These are phyloP conservation scores for Manis pentadactyla DNA, from an alignment of 2,797 vertebrate species.

Conservation along the genomic window DNA sequence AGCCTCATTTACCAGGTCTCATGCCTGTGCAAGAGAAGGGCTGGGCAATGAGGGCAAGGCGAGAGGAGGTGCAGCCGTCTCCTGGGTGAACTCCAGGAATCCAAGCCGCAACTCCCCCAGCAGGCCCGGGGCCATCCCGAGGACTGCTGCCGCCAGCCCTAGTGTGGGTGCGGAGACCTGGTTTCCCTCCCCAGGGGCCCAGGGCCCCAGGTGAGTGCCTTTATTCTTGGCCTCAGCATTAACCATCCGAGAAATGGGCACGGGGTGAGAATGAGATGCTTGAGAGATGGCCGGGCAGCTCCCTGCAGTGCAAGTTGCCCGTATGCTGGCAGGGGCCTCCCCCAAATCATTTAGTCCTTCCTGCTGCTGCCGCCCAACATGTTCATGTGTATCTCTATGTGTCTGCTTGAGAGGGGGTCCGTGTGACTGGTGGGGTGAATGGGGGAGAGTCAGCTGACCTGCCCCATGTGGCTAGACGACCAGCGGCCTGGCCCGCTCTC, in stretches of 20 bases:
- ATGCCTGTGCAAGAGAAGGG: not conserved
- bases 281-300: accelerated
- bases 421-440: not conserved
- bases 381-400: not conserved
- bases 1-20: not conserved
- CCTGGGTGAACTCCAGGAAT: not conserved
- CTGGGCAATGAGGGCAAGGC: not conserved
- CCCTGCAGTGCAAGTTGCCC: not conserved
- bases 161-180: not conserved
- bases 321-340: not conserved
- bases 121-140: not conserved
- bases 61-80: not conserved
- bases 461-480: not conserved
- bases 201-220: too few relatives aligned
- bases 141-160: not conserved
- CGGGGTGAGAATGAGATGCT: accelerated
- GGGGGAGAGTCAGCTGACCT: not conserved
- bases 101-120: not conserved
- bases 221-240: not conserved
- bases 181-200: not conserved
- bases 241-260: not conserved
- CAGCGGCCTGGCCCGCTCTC: not conserved
- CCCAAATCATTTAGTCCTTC: not conserved
- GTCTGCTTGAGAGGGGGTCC: not conserved
- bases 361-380: not conserved